Evolutionary conservation across 2,888 invertebrate genomes (phyloP).

Genomic region (Alentia gelatinosa): DNA sequence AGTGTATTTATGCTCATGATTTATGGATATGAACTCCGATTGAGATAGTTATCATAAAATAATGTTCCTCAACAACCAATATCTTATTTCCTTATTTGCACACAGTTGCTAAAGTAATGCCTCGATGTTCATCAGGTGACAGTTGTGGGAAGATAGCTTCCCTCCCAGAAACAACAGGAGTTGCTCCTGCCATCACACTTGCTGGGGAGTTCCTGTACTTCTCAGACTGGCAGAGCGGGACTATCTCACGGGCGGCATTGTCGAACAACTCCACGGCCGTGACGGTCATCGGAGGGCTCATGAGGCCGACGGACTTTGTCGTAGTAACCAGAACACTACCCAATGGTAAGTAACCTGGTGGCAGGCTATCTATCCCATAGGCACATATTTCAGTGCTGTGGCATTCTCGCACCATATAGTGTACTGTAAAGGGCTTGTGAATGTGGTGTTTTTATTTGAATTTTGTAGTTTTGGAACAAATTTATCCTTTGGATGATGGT

Average conservation of each 20-base stretch:
- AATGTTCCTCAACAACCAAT: too few relatives aligned
- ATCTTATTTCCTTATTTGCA: too few relatives aligned
- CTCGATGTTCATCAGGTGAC: background rate
- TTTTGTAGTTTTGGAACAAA: background rate
- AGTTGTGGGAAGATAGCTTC: background rate
- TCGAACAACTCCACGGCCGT: background rate
- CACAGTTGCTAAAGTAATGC: too few relatives aligned
- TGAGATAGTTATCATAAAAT: too few relatives aligned
- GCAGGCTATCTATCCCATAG: too few relatives aligned
- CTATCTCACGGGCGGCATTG: background rate
- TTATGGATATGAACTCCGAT: too few relatives aligned
- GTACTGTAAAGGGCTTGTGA: background rate
- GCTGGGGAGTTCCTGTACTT: background rate
- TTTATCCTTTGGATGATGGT: background rate
- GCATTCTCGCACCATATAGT: background rate
- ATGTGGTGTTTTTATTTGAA: background rate
- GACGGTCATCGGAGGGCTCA: constrained; percentile 28
- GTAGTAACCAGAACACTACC: background rate
- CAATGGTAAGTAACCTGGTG: constrained; percentile 9
- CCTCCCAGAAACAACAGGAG: background rate
- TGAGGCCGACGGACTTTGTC: constrained; percentile 44
- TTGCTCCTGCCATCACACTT: background rate
- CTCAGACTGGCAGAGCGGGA: background rate
- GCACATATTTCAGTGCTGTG: too few relatives aligned
- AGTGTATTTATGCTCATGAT: too few relatives aligned